Evolutionary conservation across 2,797 vertebrate genomes (phyloP).

Genomic region (Rhinichthys osculus): DNA sequence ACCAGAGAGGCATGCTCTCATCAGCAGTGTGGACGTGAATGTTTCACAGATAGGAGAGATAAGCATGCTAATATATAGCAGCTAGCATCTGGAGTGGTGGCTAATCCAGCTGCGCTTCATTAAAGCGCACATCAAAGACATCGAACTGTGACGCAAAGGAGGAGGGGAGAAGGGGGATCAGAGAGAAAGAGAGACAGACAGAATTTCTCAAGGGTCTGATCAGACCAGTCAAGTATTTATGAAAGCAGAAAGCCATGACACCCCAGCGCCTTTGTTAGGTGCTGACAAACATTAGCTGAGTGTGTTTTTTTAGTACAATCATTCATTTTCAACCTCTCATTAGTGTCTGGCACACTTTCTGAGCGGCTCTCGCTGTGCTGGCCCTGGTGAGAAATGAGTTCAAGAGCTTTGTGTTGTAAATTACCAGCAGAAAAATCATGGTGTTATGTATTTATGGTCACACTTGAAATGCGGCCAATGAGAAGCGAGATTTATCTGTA

Average conservation of each 20-base stretch:
- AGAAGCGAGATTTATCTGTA: not conserved
- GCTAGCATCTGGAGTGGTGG: conserved; percentile 12
- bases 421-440: conserved; percentile 36
- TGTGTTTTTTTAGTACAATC: conserved; percentile 41
- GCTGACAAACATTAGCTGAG: conserved; percentile 23
- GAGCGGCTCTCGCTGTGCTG: conserved; percentile 29
- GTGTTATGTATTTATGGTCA: conserved; percentile 30
- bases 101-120: conserved; percentile 42
- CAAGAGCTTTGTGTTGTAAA: conserved; percentile 43
- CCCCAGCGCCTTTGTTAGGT: conserved; percentile 18
- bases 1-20: conserved; percentile 1
- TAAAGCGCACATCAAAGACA: conserved; percentile 20
- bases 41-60: conserved; percentile 11
- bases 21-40: conserved; percentile 21
- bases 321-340: conserved; percentile 48
- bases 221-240: conserved; percentile 44
- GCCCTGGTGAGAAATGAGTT: conserved; percentile 52
- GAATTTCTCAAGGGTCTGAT: conserved; percentile 27
- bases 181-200: not conserved
- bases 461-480: conserved; percentile 6
- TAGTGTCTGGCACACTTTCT: conserved; percentile 48
- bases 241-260: conserved; percentile 30
- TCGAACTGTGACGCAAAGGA: not conserved
- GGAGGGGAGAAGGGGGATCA: not conserved
- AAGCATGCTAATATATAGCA: conserved; percentile 30